Percentiles rank a stretch among this genome's conserved stretches.
phyloP scores from a whole-genome alignment of 2,113 vertebrate genomes.

The Octodon degus region DNA sequence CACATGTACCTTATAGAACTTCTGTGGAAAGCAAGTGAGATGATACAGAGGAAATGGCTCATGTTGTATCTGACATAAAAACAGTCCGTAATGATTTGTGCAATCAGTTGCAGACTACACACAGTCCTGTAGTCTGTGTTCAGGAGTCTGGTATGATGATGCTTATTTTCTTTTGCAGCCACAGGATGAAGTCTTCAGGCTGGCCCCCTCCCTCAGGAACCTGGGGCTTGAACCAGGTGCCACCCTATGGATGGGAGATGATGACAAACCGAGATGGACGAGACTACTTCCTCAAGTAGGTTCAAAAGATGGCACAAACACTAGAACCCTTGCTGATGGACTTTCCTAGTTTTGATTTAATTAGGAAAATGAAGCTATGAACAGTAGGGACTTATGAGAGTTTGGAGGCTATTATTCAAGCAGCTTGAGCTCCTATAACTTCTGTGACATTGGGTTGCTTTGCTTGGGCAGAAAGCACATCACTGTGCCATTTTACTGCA shows the following conservation, averaged over 20 bases:
- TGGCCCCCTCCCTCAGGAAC: constrained; percentile 95
- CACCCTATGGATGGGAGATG: constrained; percentile 98
- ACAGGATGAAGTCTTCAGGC: constrained; percentile 95
- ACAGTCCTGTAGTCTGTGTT: neutral
- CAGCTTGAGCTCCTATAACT: neutral
- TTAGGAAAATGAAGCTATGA: neutral
- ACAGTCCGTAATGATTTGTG: neutral
- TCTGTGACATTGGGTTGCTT: neutral
- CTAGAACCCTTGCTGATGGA: neutral
- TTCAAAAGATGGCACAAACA: constrained; percentile 7
- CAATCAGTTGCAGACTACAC: neutral
- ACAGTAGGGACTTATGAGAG: too few relatives aligned
- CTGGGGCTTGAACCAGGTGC: constrained; percentile 94
- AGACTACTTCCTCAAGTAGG: constrained; percentile 97
- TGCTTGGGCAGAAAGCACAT: neutral
- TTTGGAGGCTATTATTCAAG: neutral
- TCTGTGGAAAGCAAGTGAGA: neutral
- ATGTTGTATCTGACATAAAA: neutral
- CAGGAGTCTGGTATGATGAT: neutral
- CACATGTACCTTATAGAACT: neutral
- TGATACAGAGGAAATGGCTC: neutral
- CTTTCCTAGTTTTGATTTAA: neutral
- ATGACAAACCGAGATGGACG: constrained; percentile 95
- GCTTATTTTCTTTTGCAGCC: constrained; percentile 85
- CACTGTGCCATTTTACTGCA: neutral